These are phyloP conservation scores for Tanytarsus gracilentus DNA, from an alignment of 2,888 invertebrate genomes.

Conservation along the genomic window DNA sequence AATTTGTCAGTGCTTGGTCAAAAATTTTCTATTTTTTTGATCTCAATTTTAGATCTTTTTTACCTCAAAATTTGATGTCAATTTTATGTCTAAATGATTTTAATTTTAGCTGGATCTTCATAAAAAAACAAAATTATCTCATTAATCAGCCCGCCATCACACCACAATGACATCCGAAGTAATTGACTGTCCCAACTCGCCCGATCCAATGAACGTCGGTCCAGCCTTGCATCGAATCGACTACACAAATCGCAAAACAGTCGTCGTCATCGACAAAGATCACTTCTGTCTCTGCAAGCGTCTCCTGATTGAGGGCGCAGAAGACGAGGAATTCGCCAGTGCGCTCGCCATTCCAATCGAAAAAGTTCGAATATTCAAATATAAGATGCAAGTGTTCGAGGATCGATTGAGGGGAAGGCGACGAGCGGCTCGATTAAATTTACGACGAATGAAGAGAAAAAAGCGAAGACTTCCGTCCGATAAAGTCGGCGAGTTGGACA, in stretches of 20 bases:
- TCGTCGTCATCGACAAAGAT: neutral
- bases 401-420: neutral
- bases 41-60: too few relatives aligned
- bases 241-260: neutral
- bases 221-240: neutral
- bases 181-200: too few relatives aligned
- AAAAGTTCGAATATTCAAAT: neutral
- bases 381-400: slow-evolving; percentile 1
- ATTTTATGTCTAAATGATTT: too few relatives aligned
- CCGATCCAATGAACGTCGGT: neutral
- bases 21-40: too few relatives aligned
- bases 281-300: neutral
- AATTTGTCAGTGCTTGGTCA: too few relatives aligned
- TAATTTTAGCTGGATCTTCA: too few relatives aligned
- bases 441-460: neutral
- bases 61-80: too few relatives aligned
- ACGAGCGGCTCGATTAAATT: neutral
- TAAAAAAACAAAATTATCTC: too few relatives aligned
- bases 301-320: neutral
- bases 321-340: neutral
- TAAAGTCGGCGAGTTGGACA: neutral
- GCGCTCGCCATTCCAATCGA: neutral
- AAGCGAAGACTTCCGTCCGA: neutral
- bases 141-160: too few relatives aligned
- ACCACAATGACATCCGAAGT: too few relatives aligned